Percentiles rank a stretch among this genome's conserved stretches.
phyloP scores from a whole-genome alignment of 2,797 vertebrate genomes.

The Scyliorhinus canicula region DNA sequence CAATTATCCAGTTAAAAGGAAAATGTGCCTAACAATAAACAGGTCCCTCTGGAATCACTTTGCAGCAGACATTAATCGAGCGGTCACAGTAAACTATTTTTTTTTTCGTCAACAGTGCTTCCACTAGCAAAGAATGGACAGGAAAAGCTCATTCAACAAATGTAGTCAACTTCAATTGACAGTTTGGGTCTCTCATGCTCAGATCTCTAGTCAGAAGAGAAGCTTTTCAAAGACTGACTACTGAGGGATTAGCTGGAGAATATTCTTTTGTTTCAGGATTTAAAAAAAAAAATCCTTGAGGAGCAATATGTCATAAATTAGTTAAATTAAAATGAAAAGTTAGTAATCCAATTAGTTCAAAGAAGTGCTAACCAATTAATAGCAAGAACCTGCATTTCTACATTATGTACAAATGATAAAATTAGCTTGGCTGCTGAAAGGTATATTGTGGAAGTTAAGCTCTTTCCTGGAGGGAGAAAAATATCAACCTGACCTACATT shows the following conservation, averaged over 20 bases:
- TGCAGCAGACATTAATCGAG: background rate
- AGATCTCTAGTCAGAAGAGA: background rate
- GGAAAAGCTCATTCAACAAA: background rate
- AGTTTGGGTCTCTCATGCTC: background rate
- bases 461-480: background rate
- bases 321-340: background rate
- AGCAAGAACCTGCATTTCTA: background rate
- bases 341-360: background rate
- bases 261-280: background rate
- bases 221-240: background rate
- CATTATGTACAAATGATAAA: background rate
- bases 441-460: background rate
- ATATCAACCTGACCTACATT: background rate
- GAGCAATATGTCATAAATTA: background rate
- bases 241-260: background rate
- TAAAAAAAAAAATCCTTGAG: background rate
- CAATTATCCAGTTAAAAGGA: background rate
- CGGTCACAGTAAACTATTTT: background rate
- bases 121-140: background rate
- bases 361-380: background rate
- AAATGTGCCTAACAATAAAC: background rate
- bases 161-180: background rate
- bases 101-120: background rate
- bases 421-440: background rate
- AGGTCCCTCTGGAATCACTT: background rate